phyloP scores from a whole-genome alignment of 2,797 vertebrate genomes.

The Linurgus olivaceus region DNA sequence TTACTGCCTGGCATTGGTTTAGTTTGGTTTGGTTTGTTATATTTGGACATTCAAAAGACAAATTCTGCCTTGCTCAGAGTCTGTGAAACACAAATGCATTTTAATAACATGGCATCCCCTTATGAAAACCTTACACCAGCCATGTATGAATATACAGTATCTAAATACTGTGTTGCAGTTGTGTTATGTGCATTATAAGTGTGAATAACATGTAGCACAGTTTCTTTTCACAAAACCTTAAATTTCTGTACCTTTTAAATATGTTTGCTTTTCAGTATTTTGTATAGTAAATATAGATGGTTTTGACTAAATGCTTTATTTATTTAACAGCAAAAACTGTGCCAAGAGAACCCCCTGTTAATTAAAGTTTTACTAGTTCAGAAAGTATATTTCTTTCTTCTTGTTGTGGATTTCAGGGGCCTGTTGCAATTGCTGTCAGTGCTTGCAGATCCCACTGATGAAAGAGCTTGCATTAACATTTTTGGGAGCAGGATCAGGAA shows the following conservation, averaged over 20 bases:
- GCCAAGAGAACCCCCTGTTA: conserved; percentile 80
- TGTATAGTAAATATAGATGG: conserved; percentile 82
- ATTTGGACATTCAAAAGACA: neutral
- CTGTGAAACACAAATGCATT: conserved; percentile 14
- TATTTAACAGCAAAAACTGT: conserved; percentile 87
- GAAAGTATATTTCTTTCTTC: conserved; percentile 48
- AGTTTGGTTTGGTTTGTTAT: neutral
- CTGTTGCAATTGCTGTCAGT: conserved; percentile 43
- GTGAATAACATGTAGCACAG: conserved; percentile 72
- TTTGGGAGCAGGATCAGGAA: conserved; percentile 32
- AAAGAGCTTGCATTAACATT: conserved; percentile 21
- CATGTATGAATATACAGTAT: conserved; percentile 48
- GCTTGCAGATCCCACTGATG: conserved; percentile 27
- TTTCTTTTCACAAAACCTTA: conserved; percentile 58
- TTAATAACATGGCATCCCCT: conserved; percentile 58
- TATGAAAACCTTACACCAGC: conserved; percentile 36
- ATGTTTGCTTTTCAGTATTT: conserved; percentile 66
- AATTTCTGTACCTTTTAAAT: conserved; percentile 53
- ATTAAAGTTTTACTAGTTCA: conserved; percentile 83
- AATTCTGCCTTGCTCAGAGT: conserved; percentile 11
- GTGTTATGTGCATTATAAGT: conserved; percentile 63
- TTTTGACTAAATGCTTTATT: conserved; percentile 86
- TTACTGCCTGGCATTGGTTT: neutral
- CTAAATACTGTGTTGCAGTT: conserved; percentile 61
- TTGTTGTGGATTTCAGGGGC: conserved; percentile 48